Percentiles rank a stretch among this genome's conserved stretches.
These are phyloP conservation scores for Silvanus unidentatus DNA, from an alignment of 2,888 invertebrate species.

Conservation along the genomic window DNA sequence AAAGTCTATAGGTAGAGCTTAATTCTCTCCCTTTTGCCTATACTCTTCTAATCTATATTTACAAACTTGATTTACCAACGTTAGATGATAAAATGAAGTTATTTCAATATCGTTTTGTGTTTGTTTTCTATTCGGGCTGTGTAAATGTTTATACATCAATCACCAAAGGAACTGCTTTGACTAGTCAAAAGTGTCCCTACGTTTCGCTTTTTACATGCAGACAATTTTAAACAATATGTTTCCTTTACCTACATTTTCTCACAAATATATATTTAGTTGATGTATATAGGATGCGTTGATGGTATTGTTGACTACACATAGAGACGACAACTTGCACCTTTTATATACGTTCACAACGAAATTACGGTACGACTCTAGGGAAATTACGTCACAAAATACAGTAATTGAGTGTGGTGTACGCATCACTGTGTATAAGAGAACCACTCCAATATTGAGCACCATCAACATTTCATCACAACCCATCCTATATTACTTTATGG, in stretches of 20 bases:
- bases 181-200: too few species aligned
- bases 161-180: slow-evolving; percentile 1
- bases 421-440: too few species aligned
- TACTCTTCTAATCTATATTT: slow-evolving; percentile 8
- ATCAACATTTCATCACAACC: slow-evolving; percentile 27
- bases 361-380: slow-evolving; percentile 27
- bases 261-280: background rate
- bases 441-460: slow-evolving; percentile 17
- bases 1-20: too few species aligned
- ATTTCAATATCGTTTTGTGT: slow-evolving; percentile 7
- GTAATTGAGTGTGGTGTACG: slow-evolving; percentile 27
- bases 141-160: slow-evolving; percentile 11
- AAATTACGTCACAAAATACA: slow-evolving; percentile 35
- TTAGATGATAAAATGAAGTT: slow-evolving; percentile 10
- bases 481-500: slow-evolving; percentile 16
- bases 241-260: background rate
- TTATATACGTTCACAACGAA: slow-evolving; percentile 14
- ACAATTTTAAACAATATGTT: background rate
- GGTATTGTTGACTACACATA: too few species aligned
- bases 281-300: slow-evolving; percentile 3
- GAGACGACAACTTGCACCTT: slow-evolving; percentile 18
- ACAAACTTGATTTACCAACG: slow-evolving; percentile 10
- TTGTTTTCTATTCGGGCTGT: slow-evolving; percentile 11
- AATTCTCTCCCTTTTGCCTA: background rate
- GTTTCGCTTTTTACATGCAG: too few species aligned